phyloP scores from a whole-genome alignment of 2,113 vertebrate species.

The Clarias batrachus region DNA sequence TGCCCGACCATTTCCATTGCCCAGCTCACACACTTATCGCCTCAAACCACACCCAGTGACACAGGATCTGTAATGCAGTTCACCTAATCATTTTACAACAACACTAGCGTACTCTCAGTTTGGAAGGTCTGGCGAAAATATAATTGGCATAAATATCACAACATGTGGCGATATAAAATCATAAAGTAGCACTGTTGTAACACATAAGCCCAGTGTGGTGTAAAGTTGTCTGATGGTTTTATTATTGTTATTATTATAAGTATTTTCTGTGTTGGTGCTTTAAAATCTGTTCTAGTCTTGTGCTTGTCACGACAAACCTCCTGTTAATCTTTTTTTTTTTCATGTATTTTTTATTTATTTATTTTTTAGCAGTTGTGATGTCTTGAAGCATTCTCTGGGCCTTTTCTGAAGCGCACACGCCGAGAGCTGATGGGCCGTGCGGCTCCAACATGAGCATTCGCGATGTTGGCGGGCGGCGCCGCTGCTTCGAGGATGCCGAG shows the following conservation, averaged over 20 bases:
- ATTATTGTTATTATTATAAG: background rate
- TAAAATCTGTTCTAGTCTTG: background rate
- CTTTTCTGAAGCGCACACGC: slow-evolving; percentile 71
- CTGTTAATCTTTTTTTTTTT: background rate
- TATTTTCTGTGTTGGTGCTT: background rate
- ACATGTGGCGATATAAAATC: background rate
- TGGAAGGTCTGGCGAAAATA: background rate
- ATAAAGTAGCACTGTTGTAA: background rate
- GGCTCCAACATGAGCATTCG: slow-evolving; percentile 92
- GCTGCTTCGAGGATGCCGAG: slow-evolving; percentile 94
- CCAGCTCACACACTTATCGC: background rate
- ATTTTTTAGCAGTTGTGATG: slow-evolving; percentile 71
- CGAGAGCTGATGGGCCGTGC: slow-evolving; percentile 85
- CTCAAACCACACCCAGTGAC: background rate
- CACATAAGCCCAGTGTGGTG: background rate
- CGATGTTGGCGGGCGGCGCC: slow-evolving; percentile 92
- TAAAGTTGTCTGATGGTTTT: background rate
- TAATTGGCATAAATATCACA: background rate
- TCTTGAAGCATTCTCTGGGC: slow-evolving; percentile 69
- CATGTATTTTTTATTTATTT: slow-evolving; percentile 35
- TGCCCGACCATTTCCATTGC: background rate
- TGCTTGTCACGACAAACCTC: background rate
- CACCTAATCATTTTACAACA: background rate
- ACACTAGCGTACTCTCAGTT: background rate
- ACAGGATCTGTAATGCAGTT: background rate